Conservation (phyloP, 2,797 vertebrate genomes). For the Enteromius argenteus region DNA sequence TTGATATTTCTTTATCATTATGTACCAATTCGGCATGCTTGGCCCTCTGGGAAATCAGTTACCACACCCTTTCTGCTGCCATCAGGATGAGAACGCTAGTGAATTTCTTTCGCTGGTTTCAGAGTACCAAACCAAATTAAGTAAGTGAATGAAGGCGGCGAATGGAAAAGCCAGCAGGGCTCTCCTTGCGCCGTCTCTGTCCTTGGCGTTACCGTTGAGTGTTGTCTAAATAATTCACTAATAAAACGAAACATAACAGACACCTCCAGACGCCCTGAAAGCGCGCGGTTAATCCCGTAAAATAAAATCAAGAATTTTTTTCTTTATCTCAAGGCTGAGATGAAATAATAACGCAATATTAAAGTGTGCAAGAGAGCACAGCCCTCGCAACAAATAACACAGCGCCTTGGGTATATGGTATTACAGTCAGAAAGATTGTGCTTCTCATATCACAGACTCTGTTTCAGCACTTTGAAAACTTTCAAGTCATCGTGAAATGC, state of each 20-base stretch:
- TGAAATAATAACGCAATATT: constrained; percentile 85
- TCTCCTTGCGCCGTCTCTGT: constrained; percentile 64
- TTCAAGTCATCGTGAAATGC: constrained; percentile 25
- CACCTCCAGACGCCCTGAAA: constrained; percentile 79
- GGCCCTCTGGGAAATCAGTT: constrained; percentile 82
- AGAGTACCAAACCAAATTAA: constrained; percentile 79
- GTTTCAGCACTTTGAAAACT: constrained; percentile 71
- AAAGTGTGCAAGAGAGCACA: constrained; percentile 76
- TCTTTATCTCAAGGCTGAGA: constrained; percentile 80
- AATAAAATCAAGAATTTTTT: constrained; percentile 81
- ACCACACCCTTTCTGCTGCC: constrained; percentile 65
- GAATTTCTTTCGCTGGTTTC: constrained; percentile 67
- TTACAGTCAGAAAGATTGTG: constrained; percentile 71
- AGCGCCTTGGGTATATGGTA: constrained; percentile 64
- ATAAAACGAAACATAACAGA: constrained; percentile 85
- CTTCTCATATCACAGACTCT: constrained; percentile 70
- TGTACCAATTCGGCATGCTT: constrained; percentile 75
- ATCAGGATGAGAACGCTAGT: constrained; percentile 71
- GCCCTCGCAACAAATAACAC: constrained; percentile 62
- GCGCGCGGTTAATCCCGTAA: constrained; percentile 81
- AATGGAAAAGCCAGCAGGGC: constrained; percentile 70
- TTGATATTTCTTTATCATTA: constrained; percentile 75
- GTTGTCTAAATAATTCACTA: constrained; percentile 85
- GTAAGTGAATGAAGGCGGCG: constrained; percentile 75
- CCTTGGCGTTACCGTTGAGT: constrained; percentile 60